A percentile compares a stretch with the other conserved stretches of the same genome.
These are phyloP conservation scores for Noctua fimbriata DNA, from an alignment of 2,888 invertebrate species.

Conservation along the genomic window DNA sequence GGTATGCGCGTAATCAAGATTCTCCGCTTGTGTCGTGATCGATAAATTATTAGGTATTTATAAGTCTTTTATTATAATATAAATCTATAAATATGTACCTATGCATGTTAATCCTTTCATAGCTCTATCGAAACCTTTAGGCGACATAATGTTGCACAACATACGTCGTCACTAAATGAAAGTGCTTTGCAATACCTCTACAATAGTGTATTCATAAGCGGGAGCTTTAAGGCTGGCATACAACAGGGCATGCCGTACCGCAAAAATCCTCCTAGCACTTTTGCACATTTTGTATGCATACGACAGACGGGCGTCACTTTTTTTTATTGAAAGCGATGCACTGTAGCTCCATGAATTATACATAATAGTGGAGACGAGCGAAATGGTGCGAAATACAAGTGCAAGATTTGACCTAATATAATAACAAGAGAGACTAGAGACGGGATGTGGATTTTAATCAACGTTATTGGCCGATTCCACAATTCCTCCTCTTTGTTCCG, in stretches of 20 bases:
- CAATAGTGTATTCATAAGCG: conserved; percentile 27
- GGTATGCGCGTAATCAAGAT: neutral
- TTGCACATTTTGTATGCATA: neutral
- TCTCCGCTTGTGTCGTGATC: neutral
- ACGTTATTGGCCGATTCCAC: neutral
- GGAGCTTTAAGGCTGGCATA: neutral
- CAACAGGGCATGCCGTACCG: neutral
- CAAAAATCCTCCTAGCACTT: neutral
- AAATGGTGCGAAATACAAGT: neutral
- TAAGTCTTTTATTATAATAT: neutral
- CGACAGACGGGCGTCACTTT: neutral
- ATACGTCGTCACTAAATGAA: neutral
- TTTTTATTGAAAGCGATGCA: neutral
- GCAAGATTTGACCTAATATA: neutral
- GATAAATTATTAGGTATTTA: neutral
- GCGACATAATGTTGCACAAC: neutral
- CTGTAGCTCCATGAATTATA: neutral
- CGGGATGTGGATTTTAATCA: neutral
- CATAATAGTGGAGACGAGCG: neutral
- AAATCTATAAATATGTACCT: neutral
- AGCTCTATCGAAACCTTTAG: neutral
- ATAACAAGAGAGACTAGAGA: neutral
- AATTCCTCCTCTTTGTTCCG: neutral
- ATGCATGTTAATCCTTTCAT: neutral
- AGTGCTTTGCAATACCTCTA: conserved; percentile 14